Base-by-base conservation (phyloP, 64 coral and sea anemone species). In the Porites australiensis region DNA sequence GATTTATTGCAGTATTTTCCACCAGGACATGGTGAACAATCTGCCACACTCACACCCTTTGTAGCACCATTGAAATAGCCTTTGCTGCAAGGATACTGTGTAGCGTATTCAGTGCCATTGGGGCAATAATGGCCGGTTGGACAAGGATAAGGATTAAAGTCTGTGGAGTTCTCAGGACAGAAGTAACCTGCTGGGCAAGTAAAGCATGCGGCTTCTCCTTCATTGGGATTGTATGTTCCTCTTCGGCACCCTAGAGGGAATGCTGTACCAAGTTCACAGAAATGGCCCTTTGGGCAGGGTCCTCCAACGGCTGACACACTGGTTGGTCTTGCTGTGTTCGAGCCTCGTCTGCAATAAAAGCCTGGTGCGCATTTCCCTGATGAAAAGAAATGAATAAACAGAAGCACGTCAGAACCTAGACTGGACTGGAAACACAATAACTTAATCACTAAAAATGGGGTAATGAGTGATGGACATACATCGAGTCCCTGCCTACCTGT, bases 71-170 rank as follows among this genome's bases (percentile, higher is more conserved):
- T 96, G 63, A 92, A 99, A 70, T 96, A 93, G 20, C 98, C 98
- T 71, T 94, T 99, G 13, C 91, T 92, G 21, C 98, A 99, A 37
- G 98, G 98, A 57, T 88, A 96, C 64, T 99, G 75, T 13, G 94
- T 94, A 0, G 74, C 14, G 79, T 84, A 88, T 19, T 76, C 79
- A 14, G 98, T 99, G 10, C 94, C 98, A 79, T 99, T 99, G 52
- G 98, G 98, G 53, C 98, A 99, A 27, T 94, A 99, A 82, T 99
- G 92, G 2, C 98, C 98, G 74, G 89, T 89, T 21, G 98, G 98
- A 71, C 98, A 99, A 37, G 94, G 77, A 12, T 72, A 96, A 0
- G 88, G 82, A 55, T 16, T 63, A 58, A 77, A 99, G 61, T 86
- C 75, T 57, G 90, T 91, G 0, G 94, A 96, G 48, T 95, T 95